Conservation (phyloP, 2,888 invertebrate genomes). For the Ellobium chinense region DNA sequence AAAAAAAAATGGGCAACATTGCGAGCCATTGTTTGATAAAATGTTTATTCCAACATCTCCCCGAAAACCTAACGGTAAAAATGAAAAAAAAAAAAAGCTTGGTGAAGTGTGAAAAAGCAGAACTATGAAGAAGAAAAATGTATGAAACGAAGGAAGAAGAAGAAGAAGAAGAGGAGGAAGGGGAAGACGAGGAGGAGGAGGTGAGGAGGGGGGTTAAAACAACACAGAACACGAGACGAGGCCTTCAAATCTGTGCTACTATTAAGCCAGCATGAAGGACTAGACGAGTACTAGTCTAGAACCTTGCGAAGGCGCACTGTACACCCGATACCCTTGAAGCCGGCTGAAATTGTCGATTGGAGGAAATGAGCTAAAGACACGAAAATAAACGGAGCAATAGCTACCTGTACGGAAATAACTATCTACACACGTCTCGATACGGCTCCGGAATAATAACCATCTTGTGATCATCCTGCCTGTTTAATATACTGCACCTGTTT, state of each 20-base stretch:
- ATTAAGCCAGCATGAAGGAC: too few species aligned
- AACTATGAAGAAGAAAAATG: not conserved
- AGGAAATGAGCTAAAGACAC: not conserved
- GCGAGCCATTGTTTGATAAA: too few species aligned
- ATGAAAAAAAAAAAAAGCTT: too few species aligned
- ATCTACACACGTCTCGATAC: not conserved
- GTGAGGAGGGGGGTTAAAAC: constrained; percentile 14
- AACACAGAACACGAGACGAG: not conserved
- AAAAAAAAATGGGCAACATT: too few species aligned
- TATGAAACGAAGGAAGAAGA: not conserved
- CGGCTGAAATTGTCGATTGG: not conserved
- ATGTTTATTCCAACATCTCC: too few species aligned
- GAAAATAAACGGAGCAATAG: not conserved
- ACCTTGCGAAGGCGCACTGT: too few species aligned
- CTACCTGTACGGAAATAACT: not conserved
- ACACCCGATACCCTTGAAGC: not conserved
- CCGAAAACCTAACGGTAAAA: too few species aligned
- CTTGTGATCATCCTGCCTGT: not conserved
- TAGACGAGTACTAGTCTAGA: too few species aligned
- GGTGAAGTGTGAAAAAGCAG: not conserved
- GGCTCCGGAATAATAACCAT: not conserved
- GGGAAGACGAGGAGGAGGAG: constrained; percentile 16
- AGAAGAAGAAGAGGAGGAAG: not conserved
- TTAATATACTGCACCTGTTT: too few species aligned
- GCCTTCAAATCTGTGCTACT: too few species aligned